Base-by-base conservation (phyloP, 2,113 vertebrate genomes). In the Psilopogon haemacephalus region DNA sequence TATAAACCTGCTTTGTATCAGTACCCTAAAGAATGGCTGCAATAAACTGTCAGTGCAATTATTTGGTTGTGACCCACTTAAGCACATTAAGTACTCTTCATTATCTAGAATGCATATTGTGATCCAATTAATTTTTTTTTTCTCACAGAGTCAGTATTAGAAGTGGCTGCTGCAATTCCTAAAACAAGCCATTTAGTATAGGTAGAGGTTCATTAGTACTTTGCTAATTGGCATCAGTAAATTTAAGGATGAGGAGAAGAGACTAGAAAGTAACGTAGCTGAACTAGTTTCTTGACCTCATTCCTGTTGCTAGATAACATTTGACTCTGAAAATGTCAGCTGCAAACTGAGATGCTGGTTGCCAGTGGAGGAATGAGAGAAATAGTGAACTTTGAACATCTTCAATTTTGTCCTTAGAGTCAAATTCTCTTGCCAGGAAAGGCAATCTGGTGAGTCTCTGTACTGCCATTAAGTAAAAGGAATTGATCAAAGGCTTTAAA, bases 201-300 rank as follows among this genome's bases (percentile, higher is more conserved):
- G 74, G 72, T 79, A 69, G 77, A 94, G 63, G 72, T 92, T 97
- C 92, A 95, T 95, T 97, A 97, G 94, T 91, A 87, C 65, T 94
- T 90, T 37, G 71, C 83, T 95, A 91, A 93, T 92, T 94, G 64
- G 76, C 21, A 44, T 62, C 62, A 28, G 20, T 67, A 78, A 89
- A 70, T 84, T 89, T 93, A 87, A 15, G n/a, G 86, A 93, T 94
- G 27, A 87, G 63, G 95, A 84, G 88, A 91, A 95, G 58, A 94
- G 69, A 88, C 83, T 87, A 78, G 90, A 93, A 95, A 93, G 94
- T 95, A 96, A 92, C 4, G 14, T 68, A 70, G 84, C 89, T 95
- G 94, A 92, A 83, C 95, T 81, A 95, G 72, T 95, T 96, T 97
- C 89, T 89, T 96, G 92, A 96, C 94, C 96, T 97, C 91, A 42